phyloP scores from a whole-genome alignment of 1,140 invertebrate species.

The Drosophila yakuba region DNA sequence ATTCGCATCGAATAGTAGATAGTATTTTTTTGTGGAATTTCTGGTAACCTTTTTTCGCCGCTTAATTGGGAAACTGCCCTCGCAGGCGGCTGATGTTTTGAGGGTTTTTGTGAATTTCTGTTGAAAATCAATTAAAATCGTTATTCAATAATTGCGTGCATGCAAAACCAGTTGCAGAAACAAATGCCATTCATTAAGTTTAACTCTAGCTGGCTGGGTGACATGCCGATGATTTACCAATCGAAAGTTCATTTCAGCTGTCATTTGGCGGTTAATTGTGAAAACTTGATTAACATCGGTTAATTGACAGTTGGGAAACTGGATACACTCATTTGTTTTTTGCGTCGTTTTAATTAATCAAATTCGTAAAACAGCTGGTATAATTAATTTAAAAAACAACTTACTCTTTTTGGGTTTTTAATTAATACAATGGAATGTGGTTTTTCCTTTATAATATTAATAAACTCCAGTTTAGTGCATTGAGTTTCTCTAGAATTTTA shows the following conservation, averaged over 20 bases:
- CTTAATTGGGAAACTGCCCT: neutral
- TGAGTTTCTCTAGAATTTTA: too few relatives aligned
- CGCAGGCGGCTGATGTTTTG: constrained; percentile 1
- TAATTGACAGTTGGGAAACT: constrained; percentile 49
- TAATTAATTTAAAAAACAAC: neutral
- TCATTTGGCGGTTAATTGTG: constrained; percentile 43
- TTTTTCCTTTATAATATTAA: too few relatives aligned
- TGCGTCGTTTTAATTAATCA: neutral
- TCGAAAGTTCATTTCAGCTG: constrained; percentile 38
- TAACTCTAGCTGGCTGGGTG: constrained; percentile 27
- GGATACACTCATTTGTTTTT: neutral
- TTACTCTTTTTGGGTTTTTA: neutral
- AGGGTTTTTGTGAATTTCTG: constrained; percentile 9
- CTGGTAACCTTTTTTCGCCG: neutral
- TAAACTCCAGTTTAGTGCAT: too few relatives aligned
- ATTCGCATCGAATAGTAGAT: neutral
- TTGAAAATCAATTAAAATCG: constrained; percentile 23
- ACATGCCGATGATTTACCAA: constrained; percentile 23
- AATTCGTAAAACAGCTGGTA: neutral
- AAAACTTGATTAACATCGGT: constrained; percentile 53
- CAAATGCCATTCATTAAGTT: constrained; percentile 34
- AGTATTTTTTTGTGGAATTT: neutral
- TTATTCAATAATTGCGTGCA: constrained; percentile 8
- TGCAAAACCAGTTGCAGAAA: neutral
- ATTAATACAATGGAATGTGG: neutral